These are phyloP conservation scores for Habroteleia sp. DNA, from an alignment of 2,888 invertebrate genomes.

Conservation along the genomic window DNA sequence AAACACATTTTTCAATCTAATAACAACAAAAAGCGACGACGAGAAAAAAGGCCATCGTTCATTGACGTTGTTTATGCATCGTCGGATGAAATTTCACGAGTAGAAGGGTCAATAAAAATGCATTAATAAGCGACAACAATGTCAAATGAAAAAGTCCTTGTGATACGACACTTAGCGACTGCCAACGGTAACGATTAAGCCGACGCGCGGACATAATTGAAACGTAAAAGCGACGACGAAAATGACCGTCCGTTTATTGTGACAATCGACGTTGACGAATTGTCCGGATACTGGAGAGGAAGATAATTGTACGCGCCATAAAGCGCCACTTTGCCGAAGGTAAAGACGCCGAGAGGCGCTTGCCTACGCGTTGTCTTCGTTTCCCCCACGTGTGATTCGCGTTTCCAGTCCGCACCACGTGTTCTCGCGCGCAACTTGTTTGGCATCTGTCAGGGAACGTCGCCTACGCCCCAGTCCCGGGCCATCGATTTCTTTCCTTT, in stretches of 20 bases:
- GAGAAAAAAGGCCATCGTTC: constrained; percentile 7
- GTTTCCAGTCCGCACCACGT: constrained; percentile 17
- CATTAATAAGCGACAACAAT: constrained; percentile 69
- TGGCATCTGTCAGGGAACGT: constrained; percentile 12
- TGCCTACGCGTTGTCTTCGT: constrained; percentile 31
- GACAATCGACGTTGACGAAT: constrained; percentile 62
- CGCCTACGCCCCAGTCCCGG: not conserved
- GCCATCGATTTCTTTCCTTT: not conserved
- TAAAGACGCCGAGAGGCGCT: constrained; percentile 43
- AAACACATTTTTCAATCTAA: constrained; percentile 9
- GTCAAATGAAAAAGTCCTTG: constrained; percentile 71
- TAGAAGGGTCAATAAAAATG: constrained; percentile 51
- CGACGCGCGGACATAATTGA: constrained; percentile 64
- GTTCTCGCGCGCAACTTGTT: constrained; percentile 22
- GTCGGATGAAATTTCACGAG: constrained; percentile 46
- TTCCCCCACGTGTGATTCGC: constrained; percentile 26
- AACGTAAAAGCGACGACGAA: constrained; percentile 68
- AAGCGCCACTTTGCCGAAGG: constrained; percentile 62
- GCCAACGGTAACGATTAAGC: constrained; percentile 30
- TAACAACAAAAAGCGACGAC: not conserved
- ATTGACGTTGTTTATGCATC: constrained; percentile 46
- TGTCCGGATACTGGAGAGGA: constrained; percentile 56
- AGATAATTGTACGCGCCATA: constrained; percentile 64
- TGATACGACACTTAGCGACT: constrained; percentile 57
- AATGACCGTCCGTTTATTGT: constrained; percentile 63